phyloP scores from a whole-genome alignment of 1,140 invertebrate genomes.

The Drosophila navojoa region DNA sequence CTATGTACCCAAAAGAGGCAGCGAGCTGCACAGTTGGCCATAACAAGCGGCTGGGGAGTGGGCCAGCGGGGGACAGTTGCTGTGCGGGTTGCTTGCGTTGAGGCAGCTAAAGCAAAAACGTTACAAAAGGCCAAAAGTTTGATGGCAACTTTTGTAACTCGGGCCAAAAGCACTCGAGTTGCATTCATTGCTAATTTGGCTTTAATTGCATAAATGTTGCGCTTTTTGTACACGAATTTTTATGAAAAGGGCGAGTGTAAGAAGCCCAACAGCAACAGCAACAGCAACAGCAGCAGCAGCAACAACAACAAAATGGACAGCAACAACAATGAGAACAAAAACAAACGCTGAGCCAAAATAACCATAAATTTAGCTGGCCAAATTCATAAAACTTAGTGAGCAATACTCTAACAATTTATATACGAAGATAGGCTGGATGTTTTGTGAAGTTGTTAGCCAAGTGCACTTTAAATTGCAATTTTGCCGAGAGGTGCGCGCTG shows the following conservation, averaged over 20 bases:
- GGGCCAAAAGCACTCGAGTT: constrained; percentile 72
- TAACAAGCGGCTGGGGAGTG: constrained; percentile 30
- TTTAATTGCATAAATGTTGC: constrained; percentile 82
- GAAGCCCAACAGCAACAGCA: constrained; percentile 17
- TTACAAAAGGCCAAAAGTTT: constrained; percentile 82
- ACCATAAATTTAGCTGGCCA: constrained; percentile 68
- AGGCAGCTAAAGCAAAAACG: constrained; percentile 60
- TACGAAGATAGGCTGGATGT: constrained; percentile 46
- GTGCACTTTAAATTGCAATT: constrained; percentile 80
- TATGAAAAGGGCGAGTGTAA: constrained; percentile 21
- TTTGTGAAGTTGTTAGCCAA: constrained; percentile 71
- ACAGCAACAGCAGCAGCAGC: neutral
- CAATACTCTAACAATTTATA: constrained; percentile 1
- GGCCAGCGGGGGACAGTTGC: constrained; percentile 3
- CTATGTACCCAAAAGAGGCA: constrained; percentile 38
- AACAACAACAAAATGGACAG: constrained; percentile 2
- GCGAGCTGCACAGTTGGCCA: constrained; percentile 27
- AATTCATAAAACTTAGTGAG: constrained; percentile 52
- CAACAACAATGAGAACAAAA: constrained; percentile 18
- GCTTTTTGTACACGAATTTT: constrained; percentile 73
- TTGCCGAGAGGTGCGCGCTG: constrained; percentile 10
- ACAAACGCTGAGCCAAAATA: constrained; percentile 32
- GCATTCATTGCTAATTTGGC: constrained; percentile 82
- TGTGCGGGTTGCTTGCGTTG: constrained; percentile 19
- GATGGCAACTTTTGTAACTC: constrained; percentile 76